Evolutionary conservation across 2,888 invertebrate genomes (phyloP).

Genomic region (Spialia ferax): DNA sequence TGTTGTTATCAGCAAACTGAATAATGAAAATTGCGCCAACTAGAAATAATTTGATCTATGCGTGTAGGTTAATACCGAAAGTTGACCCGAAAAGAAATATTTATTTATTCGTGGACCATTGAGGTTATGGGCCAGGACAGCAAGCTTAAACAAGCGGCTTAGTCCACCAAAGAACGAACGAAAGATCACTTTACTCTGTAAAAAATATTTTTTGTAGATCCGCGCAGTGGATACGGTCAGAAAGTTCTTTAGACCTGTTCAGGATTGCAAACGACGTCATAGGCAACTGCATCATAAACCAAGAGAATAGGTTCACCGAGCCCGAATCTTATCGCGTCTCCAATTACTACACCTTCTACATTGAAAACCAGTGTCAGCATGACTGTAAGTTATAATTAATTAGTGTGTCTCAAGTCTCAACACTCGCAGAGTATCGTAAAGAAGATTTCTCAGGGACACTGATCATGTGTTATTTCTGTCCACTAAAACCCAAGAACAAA

Average conservation of each 20-base stretch:
- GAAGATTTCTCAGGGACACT: background rate
- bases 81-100: too few species aligned
- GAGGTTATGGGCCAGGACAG: too few species aligned
- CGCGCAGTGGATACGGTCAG: conserved; percentile 74
- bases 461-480: background rate
- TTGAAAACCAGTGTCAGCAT: conserved; percentile 93
- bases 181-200: background rate
- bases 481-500: background rate
- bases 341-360: conserved; percentile 92
- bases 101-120: too few species aligned
- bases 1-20: background rate
- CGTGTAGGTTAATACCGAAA: too few species aligned
- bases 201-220: conserved; percentile 60
- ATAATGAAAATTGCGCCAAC: background rate
- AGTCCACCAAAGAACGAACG: background rate
- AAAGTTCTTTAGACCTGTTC: conserved; percentile 63
- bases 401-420: too few species aligned
- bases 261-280: conserved; percentile 61
- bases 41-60: too few species aligned
- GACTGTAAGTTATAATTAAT: conserved; percentile 77
- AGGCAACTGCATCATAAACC: conserved; percentile 91
- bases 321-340: conserved; percentile 93
- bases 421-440: too few species aligned
- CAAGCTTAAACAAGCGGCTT: too few species aligned
- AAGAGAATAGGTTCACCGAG: conserved; percentile 90